phyloP scores from a whole-genome alignment of 2,113 vertebrate genomes.

The Vicugna pacos region DNA sequence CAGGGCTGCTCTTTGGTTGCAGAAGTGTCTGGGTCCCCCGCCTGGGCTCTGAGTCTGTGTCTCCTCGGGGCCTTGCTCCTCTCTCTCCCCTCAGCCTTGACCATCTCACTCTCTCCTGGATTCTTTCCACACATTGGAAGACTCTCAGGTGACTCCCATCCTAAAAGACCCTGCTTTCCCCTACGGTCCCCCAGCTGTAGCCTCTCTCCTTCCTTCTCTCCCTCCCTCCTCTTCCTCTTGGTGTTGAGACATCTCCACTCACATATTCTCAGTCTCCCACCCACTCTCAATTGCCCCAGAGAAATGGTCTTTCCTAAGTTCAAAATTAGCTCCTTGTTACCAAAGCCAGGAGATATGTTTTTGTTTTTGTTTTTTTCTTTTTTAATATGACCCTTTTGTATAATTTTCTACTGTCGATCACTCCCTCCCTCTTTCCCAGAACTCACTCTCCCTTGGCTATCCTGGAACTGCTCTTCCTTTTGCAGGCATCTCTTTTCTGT shows the following conservation, averaged over 20 bases:
- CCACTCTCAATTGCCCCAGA: not conserved
- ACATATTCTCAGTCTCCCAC: not conserved
- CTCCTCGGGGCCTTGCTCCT: not conserved
- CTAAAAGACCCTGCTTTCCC: not conserved
- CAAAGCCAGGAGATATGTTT: not conserved
- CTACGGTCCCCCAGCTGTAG: fast-evolving
- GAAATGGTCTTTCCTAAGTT: not conserved
- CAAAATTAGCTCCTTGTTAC: not conserved
- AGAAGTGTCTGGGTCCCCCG: fast-evolving
- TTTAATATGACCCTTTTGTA: not conserved
- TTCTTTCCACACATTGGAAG: not conserved
- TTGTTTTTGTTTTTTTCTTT: not conserved
- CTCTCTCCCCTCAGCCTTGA: not conserved
- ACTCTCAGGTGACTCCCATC: not conserved
- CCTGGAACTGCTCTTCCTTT: not conserved
- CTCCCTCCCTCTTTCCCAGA: not conserved
- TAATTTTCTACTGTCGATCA: not conserved
- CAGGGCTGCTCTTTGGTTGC: not conserved
- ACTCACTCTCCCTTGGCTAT: not conserved
- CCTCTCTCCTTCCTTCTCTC: not conserved
- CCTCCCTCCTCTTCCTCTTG: fast-evolving
- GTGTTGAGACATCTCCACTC: fast-evolving
- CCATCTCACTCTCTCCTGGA: not conserved
- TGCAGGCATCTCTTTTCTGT: not conserved
- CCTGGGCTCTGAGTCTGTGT: not conserved